Evolutionary conservation across 2,888 invertebrate genomes (phyloP), one percentile per base, ranked within the genome.

Genomic region (Drosophila recens): DNA sequence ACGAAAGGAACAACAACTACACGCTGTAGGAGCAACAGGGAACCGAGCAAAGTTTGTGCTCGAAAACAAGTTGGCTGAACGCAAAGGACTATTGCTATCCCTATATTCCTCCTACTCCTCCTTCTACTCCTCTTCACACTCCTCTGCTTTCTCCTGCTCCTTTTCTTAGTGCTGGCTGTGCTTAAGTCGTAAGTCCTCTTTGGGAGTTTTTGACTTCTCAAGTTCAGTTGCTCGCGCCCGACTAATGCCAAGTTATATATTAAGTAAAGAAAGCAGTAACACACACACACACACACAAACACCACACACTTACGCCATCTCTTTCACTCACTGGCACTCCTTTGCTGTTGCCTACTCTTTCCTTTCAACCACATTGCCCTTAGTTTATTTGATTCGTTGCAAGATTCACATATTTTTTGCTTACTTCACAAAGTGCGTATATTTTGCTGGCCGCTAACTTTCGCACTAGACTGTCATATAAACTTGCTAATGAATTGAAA

Each of bases 161-260:
- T 23, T 15, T 17, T 57, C 51, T 38, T 51, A 45, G 49, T 65
- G 51, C 63, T 77, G 51, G 40, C 66, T 61, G 48, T 66, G 66
- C 73, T 67, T 62, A 81, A 80, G 69, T 84, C 82, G 80, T 87
- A 84, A 84, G 86, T 82, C 90, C 90, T 87, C 86, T 87, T 84
- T 79, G 61, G 74, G 88, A 84, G 90, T 84, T 84, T 89, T 85
- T 89, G 90, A 84, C 84, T 84, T 89, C 90, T 88, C 86, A 89
- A 84, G 84, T 84, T 89, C 86, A 89, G 86, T 67, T 66, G 65
- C 67, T 67, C 72, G 59, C 67, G 66, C 56, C 63, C 43, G 67
- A 67, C 82, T 82, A 89, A 84, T 89, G 88, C 88, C 85, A 89
- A 87, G 54, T 89, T 85, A 76, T 82, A 87, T 74, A 84, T 86